Percentiles rank a stretch among this genome's conserved stretches.
Evolutionary conservation across 2,888 invertebrate genomes (phyloP).

Genomic region (Drosophila vallismaia): DNA sequence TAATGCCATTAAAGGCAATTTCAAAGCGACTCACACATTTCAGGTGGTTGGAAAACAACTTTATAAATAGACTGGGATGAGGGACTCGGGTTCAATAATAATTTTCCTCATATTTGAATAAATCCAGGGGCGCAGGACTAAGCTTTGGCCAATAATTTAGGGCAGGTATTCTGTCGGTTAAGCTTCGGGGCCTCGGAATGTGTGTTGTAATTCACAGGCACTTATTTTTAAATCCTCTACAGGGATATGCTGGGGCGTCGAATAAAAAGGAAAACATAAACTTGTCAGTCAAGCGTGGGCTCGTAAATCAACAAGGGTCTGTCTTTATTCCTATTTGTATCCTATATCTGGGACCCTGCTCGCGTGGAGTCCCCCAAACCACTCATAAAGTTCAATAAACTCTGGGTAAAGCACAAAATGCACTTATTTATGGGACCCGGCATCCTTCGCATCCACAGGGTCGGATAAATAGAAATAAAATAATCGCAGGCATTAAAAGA

Average conservation of each 20-base stretch:
- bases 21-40: slow-evolving; percentile 51
- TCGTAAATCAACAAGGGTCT: slow-evolving; percentile 55
- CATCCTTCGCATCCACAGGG: slow-evolving; percentile 18
- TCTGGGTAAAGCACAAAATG: slow-evolving; percentile 56
- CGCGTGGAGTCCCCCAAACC: slow-evolving; percentile 49
- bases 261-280: slow-evolving; percentile 62
- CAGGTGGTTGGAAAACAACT: slow-evolving; percentile 49
- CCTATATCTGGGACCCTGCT: slow-evolving; percentile 16
- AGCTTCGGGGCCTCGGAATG: slow-evolving; percentile 46
- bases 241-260: slow-evolving; percentile 50
- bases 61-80: slow-evolving; percentile 59
- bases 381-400: slow-evolving; percentile 73
- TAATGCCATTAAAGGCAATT: slow-evolving; percentile 67
- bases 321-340: slow-evolving; percentile 13
- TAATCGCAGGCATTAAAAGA: slow-evolving; percentile 43
- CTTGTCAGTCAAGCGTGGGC: slow-evolving; percentile 74
- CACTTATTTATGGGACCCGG: slow-evolving; percentile 63
- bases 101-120: slow-evolving; percentile 56
- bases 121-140: slow-evolving; percentile 9
- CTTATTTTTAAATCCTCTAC: slow-evolving; percentile 56
- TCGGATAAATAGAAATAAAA: slow-evolving; percentile 58
- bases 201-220: slow-evolving; percentile 54
- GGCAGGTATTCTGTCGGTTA: slow-evolving; percentile 14
- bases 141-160: slow-evolving; percentile 37
- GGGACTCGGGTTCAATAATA: slow-evolving; percentile 27